Evolutionary conservation across 2,888 invertebrate species (phyloP), one percentile per base, ranked within the genome.

Genomic region (Luffia ferchaultella): DNA sequence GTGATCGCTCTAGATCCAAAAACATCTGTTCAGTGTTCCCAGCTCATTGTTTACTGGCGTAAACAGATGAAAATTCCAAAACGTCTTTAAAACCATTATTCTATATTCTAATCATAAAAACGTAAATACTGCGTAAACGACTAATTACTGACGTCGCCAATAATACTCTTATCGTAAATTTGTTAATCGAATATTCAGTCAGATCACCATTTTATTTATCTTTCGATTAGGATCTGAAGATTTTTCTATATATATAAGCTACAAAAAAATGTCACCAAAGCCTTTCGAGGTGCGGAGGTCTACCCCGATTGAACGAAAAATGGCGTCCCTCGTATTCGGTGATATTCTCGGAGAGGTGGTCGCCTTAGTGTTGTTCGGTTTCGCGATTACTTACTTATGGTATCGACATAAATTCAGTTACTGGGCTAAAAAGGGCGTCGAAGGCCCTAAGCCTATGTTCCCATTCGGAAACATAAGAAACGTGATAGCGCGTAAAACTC

Each of bases 401-500:
- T 76, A 76, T 60, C 73, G 70, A 61, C 72, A 79, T 54, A 76
- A 83, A 52, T 85, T 79, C 59, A 70, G 65, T 1, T 88, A 88
- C 60, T 91, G 91, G 91, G 68, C 79, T 41, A 78, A 76, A 48
- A 78, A 73, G 59, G 86, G 86, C 9, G 85, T 91, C 3, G 70
- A 73, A 0, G 85, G 85, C 30, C 83, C 88, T 0, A 65, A 75
- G n/a, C 86, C 88, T 0, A 63, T 63, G n/a, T 86, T 90, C 54
- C 88, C 89, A 0, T 89, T 88, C 58, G 91, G 91, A 0, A 86
- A 88, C 53, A 71, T 90, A 56, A 72, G 72, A 41, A 70, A 78
- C 18, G 86, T 89, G 5, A 75, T 87, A 1, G 76, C 78, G 47
- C 73, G 86, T 20, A 76, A 85, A 57, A 73, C 78, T 40, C 87